Evolutionary conservation across 2,113 vertebrate species (phyloP).

Genomic region (Gnathonemus echidnorhynchus): DNA sequence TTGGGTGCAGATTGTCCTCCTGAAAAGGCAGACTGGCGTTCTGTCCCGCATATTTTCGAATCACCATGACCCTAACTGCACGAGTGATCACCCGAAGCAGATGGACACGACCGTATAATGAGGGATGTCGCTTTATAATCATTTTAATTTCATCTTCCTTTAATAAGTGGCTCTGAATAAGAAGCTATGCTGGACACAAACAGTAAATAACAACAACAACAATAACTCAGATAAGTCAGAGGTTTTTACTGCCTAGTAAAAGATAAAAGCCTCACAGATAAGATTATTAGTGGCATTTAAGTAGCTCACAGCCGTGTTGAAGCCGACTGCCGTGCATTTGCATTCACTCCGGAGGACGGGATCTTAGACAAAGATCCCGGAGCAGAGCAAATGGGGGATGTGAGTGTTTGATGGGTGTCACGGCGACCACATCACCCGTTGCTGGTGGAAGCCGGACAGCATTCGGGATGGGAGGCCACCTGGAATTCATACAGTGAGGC

Average conservation of each 20-base stretch:
- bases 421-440: background rate
- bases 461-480: background rate
- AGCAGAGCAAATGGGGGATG: background rate
- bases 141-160: background rate
- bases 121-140: background rate
- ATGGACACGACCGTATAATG: background rate
- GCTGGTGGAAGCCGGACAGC: background rate
- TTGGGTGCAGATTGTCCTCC: background rate
- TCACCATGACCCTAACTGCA: background rate
- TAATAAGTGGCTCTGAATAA: background rate
- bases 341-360: background rate
- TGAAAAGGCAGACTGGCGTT: background rate
- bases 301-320: background rate
- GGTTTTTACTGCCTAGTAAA: background rate
- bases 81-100: background rate
- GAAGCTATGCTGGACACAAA: background rate
- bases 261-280: background rate
- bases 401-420: background rate
- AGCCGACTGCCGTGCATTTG: background rate
- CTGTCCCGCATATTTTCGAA: background rate
- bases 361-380: background rate
- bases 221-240: background rate
- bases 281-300: background rate
- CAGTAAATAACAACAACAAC: background rate
- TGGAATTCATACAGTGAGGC: background rate